Evolutionary conservation across 2,797 vertebrate species (phyloP).

Genomic region (Antennarius maculatus): DNA sequence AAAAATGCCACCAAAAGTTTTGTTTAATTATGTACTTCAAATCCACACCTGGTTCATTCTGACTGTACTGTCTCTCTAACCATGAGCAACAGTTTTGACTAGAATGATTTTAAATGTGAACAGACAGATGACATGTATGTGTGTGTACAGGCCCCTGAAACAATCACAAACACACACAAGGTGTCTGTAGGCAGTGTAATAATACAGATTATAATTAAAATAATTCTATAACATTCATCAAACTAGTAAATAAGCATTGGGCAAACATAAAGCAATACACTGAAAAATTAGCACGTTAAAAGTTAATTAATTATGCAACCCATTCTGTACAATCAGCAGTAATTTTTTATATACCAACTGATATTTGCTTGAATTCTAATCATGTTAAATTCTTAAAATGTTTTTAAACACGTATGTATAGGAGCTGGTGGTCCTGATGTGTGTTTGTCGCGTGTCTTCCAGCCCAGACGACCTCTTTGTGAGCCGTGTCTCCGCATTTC

Average conservation of each 20-base stretch:
- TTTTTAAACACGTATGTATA: slow-evolving; percentile 22
- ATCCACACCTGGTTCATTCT: too few relatives aligned
- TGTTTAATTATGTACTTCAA: too few relatives aligned
- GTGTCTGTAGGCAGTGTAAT: too few relatives aligned
- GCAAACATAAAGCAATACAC: neutral
- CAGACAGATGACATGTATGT: too few relatives aligned
- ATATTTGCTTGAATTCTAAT: neutral
- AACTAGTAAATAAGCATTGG: neutral
- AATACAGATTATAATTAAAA: too few relatives aligned
- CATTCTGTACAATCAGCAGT: too few relatives aligned
- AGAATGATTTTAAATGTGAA: neutral
- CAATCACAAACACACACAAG: too few relatives aligned
- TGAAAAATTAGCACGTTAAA: too few relatives aligned
- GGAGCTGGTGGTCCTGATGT: slow-evolving; percentile 42
- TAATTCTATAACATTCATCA: neutral
- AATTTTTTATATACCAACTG: neutral
- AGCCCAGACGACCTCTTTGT: slow-evolving; percentile 47
- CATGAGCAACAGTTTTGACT: neutral
- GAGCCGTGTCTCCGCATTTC: slow-evolving; percentile 77
- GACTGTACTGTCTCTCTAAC: neutral
- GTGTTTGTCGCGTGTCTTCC: slow-evolving; percentile 44
- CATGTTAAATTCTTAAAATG: slow-evolving; percentile 17
- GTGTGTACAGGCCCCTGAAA: too few relatives aligned
- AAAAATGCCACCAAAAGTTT: neutral
- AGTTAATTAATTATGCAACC: too few relatives aligned